Evolutionary conservation across 2,888 invertebrate species (phyloP), one percentile per base, ranked within the genome.

Genomic region (Gastracanthus pulcherrimus): DNA sequence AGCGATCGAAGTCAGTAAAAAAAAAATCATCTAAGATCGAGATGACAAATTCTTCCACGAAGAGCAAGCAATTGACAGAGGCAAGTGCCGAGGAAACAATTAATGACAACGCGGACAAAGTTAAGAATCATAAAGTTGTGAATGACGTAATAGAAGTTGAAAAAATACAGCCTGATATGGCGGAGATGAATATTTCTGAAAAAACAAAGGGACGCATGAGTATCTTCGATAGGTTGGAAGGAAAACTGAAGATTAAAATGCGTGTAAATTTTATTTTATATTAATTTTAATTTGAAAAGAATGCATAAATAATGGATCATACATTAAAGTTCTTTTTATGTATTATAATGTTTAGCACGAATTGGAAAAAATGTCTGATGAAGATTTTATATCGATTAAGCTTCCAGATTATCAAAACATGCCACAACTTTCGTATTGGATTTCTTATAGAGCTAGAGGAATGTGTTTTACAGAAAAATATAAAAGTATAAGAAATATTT

Each of bases 381-480:
- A 90, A 84, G 69, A 76, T 16, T 90, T 87, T 67, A 13, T 88
- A 13, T 89, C 90, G 34, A 87, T 90, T 3, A 89, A 88, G 69
- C 82, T 91, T 71, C 90, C 90, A 0, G 84, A 85, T 45, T 89
- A 88, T 74, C 78, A 88, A 75, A 82, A 84, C 58, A 86, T 91
- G 82, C 91, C 91, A 0, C 89, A 90, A 75, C 76, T 91, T 29
- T 84, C 83, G 75, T 86, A 86, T 7, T 91, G 90, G 91, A 84
- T 90, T 13, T 87, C 88, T 82, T 88, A 88, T 51, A 87, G 91
- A 76, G 72, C 23, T 9, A 84, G 87, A 72, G 90, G 90, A 70
- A 70, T 88, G 19, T 71, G 31, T 66, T 74, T 84, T 34, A 83
- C 82, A 3, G 36, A 85, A 5, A 29, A 45, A 1, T 82, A 85